Percentiles rank a stretch among this genome's conserved stretches.
Evolutionary conservation across 2,113 vertebrate genomes (phyloP).

Genomic region (Rhizomys pruinosus): DNA sequence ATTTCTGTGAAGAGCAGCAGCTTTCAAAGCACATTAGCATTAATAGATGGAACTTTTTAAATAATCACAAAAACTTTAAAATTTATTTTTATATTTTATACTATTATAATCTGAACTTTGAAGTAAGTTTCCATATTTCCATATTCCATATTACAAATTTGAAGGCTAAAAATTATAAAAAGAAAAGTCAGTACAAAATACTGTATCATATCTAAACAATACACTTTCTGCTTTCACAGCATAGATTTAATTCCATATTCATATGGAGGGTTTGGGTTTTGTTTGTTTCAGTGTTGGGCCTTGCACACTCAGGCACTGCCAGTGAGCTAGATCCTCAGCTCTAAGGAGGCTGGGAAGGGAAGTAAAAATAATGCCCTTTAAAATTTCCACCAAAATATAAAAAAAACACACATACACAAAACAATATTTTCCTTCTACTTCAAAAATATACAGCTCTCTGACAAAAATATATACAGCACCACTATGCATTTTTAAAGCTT

Average conservation of each 20-base stretch:
- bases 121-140: conserved; percentile 6
- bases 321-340: neutral
- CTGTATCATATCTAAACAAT: conserved; percentile 46
- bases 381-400: neutral
- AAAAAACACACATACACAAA: neutral
- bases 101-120: conserved; percentile 22
- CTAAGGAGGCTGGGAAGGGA: neutral
- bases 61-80: conserved; percentile 20
- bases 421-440: neutral
- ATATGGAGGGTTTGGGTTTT: neutral
- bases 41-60: conserved; percentile 28
- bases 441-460: neutral
- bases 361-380: neutral
- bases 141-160: neutral
- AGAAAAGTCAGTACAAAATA: neutral
- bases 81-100: neutral
- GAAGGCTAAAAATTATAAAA: conserved; percentile 39
- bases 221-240: neutral
- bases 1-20: conserved; percentile 44
- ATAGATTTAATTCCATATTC: neutral
- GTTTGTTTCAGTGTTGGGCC: neutral
- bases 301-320: neutral
- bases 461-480: no score
- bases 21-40: neutral
- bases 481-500: neutral